phyloP scores from a whole-genome alignment of 2,797 vertebrate species.

The Nothura maculosa region DNA sequence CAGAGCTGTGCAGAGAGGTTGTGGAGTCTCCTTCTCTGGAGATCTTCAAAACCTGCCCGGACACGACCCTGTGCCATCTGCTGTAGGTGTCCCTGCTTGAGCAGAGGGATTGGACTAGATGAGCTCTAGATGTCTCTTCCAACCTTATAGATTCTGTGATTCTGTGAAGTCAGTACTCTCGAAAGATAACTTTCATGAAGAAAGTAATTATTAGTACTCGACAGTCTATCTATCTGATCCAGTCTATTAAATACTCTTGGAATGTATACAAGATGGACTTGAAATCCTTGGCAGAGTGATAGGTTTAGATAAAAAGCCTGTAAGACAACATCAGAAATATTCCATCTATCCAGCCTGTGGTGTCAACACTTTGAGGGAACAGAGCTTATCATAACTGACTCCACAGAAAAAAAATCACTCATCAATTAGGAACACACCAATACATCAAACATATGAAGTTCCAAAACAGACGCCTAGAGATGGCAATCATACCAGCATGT shows the following conservation, averaged over 20 bases:
- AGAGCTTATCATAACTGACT: neutral
- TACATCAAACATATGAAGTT: neutral
- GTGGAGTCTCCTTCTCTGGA: too few species aligned
- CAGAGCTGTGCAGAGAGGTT: too few species aligned
- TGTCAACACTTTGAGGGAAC: neutral
- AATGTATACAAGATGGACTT: neutral
- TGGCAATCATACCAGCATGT: neutral
- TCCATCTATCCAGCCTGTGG: neutral
- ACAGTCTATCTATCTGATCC: neutral
- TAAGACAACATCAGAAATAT: neutral
- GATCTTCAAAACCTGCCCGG: too few species aligned
- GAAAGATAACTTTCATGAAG: neutral
- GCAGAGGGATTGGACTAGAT: too few species aligned
- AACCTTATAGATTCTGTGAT: too few species aligned
- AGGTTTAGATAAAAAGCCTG: neutral
- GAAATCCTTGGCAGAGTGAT: neutral
- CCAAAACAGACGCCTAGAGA: slow-evolving; percentile 50
- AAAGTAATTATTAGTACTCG: neutral
- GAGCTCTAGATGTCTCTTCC: too few species aligned
- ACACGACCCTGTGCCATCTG: too few species aligned
- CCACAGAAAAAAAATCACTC: slow-evolving; percentile 22
- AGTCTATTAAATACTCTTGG: neutral
- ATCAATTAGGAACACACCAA: neutral
- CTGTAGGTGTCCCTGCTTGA: too few species aligned
- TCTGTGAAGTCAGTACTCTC: neutral